Evolutionary conservation across 2,888 invertebrate species (phyloP), one percentile per base, ranked within the genome.

Genomic region (Drosophila austrosaltans): DNA sequence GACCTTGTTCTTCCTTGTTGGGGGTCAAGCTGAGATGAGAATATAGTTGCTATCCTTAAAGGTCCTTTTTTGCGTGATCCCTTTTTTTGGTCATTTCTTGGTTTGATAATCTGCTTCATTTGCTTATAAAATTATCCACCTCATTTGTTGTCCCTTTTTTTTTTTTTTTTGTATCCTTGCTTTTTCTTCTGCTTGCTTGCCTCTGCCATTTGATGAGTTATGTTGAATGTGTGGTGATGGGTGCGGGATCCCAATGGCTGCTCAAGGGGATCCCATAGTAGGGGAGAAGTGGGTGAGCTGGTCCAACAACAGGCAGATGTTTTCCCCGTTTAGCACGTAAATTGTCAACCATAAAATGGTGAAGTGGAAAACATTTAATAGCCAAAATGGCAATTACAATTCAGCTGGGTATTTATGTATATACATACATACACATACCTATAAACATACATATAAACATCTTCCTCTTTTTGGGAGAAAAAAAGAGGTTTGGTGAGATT

Each of bases 101-200:
- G 87, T 77, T 83, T 81, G 86, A 57, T 85, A 85, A 85, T 88
- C 85, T 86, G 83, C 84, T 88, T 57, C 86, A 85, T 85, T 85
- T 85, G 88, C 81, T 88, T 89, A 80, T 89, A 82, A 85, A 90
- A 91, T 91, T 90, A 90, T 91, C 80, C 89, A 90, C 86, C 90
- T 91, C 91, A 90, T 90, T 90, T 89, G 89, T 85, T 90, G 84
- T 80, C 75, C 87, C 79, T 87, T 57, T 82, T 71, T 90, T 90
- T 83, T n/a, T n/a, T 88, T 87, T 81, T 83, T 89, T 77, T 85
- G 63, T 89, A 2, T 12, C 6, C 16, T 25, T 36, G 32, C 28
- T 53, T 39, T 54, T 44, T 30, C 22, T 67, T 60, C 42, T 36
- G 39, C 40, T 57, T 71, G 84, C 48, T 25, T 48, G 30, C 30